Evolutionary conservation across 2,888 invertebrate species (phyloP), one percentile per base, ranked within the genome.

Genomic region (Spicauda simplicius): DNA sequence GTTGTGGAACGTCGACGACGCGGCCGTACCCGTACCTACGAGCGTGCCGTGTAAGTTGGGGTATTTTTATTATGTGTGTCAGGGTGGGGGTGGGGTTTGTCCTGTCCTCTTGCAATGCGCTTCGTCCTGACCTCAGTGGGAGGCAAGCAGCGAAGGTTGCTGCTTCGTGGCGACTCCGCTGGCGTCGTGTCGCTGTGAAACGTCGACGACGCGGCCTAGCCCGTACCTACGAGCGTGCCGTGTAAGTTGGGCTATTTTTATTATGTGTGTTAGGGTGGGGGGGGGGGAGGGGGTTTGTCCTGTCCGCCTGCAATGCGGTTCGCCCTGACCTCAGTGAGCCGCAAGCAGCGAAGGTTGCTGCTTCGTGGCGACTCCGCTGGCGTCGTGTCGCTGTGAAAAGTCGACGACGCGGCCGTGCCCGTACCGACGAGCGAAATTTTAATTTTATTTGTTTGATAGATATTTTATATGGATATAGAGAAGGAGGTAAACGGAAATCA

Each of bases 351-450:
- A 0, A 86, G 95, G 3, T 93, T 96, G 71, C 94, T 97, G 76
- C 85, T 99, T 6, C 94, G 99, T 0, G 99, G 99, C 0, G 99
- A 99, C 86, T 98, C 98, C 0, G 97, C 97, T 76, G 99, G 99
- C 0, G 96, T 97, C 16, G 96, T 99, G 2, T 95, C 97, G 5
- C 93, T 98, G 7, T 99, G 99, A 99, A 96, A 95, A 67, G 96
- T 99, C 7, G 98, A 98, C 3, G 97, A 98, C 54, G 95, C 97
- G 4, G 95, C 96, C 0, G 76, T 90, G 2, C 94, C 95, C 2
- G 78, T 88, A 94, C 77, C 88, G 83, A 76, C 77, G 10, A 71
- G 68, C 90, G 95, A n/a, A n/a, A n/a, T n/a, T n/a, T n/a, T n/a
- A n/a, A n/a, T n/a, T n/a, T n/a, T n/a, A n/a, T n/a, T n/a, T n/a